Evolutionary conservation across 2,888 invertebrate species (phyloP).

Genomic region (Tiliacea citrago): DNA sequence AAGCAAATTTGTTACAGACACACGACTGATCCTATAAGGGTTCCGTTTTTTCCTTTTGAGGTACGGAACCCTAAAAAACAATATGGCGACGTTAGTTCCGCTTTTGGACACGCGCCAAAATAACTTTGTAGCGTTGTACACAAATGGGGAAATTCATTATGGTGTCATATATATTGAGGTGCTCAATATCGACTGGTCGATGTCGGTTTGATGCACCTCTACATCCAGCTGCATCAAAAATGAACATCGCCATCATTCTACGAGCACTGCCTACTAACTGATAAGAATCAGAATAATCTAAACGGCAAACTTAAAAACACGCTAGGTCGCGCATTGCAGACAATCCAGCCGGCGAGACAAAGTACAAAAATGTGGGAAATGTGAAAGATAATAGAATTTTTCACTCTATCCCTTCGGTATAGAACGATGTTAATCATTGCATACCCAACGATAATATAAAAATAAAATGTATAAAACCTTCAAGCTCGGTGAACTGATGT

Average conservation of each 20-base stretch:
- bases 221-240: not conserved
- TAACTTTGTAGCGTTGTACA: not conserved
- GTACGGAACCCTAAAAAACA: too few species aligned
- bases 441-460: not conserved
- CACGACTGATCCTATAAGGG: too few species aligned
- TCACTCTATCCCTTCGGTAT: not conserved
- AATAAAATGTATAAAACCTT: constrained; percentile 90
- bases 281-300: not conserved
- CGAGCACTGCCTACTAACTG: not conserved
- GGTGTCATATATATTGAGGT: not conserved
- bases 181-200: not conserved
- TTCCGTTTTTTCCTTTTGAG: too few species aligned
- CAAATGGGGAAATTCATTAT: not conserved
- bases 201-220: not conserved
- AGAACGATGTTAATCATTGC: not conserved
- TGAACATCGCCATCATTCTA: not conserved
- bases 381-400: not conserved
- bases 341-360: not conserved
- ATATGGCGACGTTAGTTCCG: not conserved
- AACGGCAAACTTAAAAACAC: not conserved
- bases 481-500: constrained; percentile 96
- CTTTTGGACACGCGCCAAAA: not conserved
- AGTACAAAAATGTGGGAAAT: not conserved
- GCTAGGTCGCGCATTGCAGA: not conserved
- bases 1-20: too few species aligned